Conservation (phyloP, 1,140 invertebrate species). For the Anastrepha obliqua region DNA sequence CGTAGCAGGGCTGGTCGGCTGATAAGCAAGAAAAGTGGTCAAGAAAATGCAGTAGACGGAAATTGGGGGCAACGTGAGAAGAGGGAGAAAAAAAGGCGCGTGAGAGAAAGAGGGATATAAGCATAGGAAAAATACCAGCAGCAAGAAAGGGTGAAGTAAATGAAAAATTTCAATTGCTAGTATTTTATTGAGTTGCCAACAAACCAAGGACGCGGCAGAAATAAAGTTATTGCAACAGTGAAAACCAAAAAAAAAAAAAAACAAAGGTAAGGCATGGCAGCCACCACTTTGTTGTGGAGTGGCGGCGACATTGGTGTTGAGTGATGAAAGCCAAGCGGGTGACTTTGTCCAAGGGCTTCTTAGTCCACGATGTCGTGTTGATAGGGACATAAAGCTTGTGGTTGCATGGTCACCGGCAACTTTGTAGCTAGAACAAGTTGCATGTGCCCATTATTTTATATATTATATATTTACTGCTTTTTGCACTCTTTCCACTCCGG, state of each 20-base stretch:
- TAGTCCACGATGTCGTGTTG: not conserved
- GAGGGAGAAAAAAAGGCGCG: not conserved
- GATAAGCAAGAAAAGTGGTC: conserved; percentile 8
- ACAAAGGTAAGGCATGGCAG: not conserved
- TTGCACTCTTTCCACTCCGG: not conserved
- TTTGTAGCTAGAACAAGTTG: not conserved
- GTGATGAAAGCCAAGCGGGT: not conserved
- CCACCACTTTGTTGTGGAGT: not conserved
- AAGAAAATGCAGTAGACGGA: conserved; percentile 39
- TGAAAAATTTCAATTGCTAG: not conserved
- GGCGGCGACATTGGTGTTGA: not conserved
- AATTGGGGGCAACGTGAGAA: not conserved
- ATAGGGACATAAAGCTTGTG: not conserved
- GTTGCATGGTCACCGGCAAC: conserved; percentile 26
- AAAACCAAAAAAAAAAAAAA: not conserved
- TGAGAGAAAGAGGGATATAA: not conserved
- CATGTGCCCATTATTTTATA: not conserved
- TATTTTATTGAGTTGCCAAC: not conserved
- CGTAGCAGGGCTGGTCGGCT: not conserved
- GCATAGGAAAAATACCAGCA: not conserved
- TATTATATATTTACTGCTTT: too few relatives aligned
- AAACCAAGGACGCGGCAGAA: not conserved
- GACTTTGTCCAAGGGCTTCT: conserved; percentile 21
- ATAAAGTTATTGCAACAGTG: not conserved
- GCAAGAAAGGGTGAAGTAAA: not conserved